phyloP scores from a whole-genome alignment of 2,888 invertebrate genomes.

The Cerceris ruficornis region DNA sequence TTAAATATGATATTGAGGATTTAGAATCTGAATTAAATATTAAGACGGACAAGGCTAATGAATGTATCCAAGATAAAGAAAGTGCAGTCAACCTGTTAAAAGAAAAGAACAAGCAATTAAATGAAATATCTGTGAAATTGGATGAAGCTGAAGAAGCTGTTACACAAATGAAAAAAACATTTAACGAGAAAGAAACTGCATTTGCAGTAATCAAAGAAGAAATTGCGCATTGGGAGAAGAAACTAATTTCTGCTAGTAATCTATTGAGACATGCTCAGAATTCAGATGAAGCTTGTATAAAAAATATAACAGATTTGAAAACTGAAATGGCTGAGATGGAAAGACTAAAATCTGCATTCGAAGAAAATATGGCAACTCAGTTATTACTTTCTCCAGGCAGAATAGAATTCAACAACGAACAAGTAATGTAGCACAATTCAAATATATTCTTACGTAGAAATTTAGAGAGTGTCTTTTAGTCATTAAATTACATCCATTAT shows the following conservation, averaged over 20 bases:
- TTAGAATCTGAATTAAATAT: constrained; percentile 81
- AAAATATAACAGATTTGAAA: constrained; percentile 90
- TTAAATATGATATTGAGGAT: constrained; percentile 92
- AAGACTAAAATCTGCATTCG: constrained; percentile 88
- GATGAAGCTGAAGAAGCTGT: constrained; percentile 20
- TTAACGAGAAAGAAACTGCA: constrained; percentile 87
- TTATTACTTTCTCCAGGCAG: constrained; percentile 88
- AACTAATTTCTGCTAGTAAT: constrained; percentile 91
- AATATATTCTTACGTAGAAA: constrained; percentile 2
- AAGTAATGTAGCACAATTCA: constrained; percentile 83
- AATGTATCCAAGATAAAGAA: constrained; percentile 6
- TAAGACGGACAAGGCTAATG: background rate
- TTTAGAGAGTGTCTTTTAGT: constrained; percentile 9
- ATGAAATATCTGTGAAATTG: background rate
- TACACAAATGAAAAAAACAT: constrained; percentile 17
- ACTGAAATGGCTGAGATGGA: constrained; percentile 89
- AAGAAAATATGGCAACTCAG: constrained; percentile 80
- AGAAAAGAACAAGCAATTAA: background rate
- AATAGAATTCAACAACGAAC: constrained; percentile 94
- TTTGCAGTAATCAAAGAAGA: constrained; percentile 96
- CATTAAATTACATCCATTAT: background rate
- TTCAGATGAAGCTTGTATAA: constrained; percentile 92
- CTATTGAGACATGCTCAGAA: constrained; percentile 92
- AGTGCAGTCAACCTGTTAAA: background rate
- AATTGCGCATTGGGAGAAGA: constrained; percentile 95